Evolutionary conservation across 2,113 vertebrate species (phyloP), one percentile per base, ranked within the genome.

Genomic region (Circaetus cinerascens): DNA sequence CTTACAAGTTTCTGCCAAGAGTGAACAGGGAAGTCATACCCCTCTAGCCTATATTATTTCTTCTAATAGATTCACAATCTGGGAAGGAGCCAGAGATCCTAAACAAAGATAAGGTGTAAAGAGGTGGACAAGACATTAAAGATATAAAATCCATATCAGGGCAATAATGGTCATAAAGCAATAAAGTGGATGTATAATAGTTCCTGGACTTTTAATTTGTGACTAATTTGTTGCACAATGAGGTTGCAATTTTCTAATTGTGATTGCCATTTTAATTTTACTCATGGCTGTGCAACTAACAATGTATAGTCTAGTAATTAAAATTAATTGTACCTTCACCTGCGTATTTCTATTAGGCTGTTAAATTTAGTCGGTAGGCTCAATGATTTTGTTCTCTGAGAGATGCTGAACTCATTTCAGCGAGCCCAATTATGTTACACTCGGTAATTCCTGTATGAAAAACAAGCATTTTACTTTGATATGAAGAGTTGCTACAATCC

Each of bases 221-320:
- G 98, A 98, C 98, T 99, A 99, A 99, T 99, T 99, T 99, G 98
- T 99, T 98, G 98, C 99, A 99, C 99, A 99, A 97, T 98, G 98
- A 99, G 98, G 99, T 98, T 98, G 98, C 98, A 98, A 98, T 98
- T 98, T 98, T 98, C 98, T 99, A 99, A 99, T 99, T 99, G 98
- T 99, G 99, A 99, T 99, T 99, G 99, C 99, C 98, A 99, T 98
- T 99, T 99, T 99, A 99, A 99, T 99, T 99, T 99, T 99, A 99
- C 98, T 99, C 99, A 98, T 98, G 98, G 98, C 98, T 98, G 99
- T 99, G 99, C 98, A 98, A 98, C 98, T 99, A 99, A 98, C 98
- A 98, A 98, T 98, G 98, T 97, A 97, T 96, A 98, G 98, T 98
- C 99, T 86, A 96, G 98, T 99, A 99, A 99, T 99, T 99, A 99